Evolutionary conservation across 2,797 vertebrate genomes (phyloP).

Genomic region (Podarcis siculus): DNA sequence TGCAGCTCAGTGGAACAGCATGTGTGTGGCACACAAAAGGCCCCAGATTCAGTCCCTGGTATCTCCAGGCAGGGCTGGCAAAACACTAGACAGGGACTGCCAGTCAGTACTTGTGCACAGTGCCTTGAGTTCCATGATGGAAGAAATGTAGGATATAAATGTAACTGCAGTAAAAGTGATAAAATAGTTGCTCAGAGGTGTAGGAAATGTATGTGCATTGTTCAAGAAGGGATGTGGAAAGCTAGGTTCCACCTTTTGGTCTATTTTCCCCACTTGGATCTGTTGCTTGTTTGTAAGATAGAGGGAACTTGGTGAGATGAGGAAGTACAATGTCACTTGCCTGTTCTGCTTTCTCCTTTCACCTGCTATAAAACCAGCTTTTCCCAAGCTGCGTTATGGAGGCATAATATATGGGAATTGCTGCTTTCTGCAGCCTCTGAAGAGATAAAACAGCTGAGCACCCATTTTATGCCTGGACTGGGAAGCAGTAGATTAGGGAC

Average conservation of each 20-base stretch:
- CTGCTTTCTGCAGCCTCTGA: conserved; percentile 9
- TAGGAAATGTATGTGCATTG: neutral
- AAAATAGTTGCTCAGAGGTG: neutral
- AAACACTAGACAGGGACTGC: neutral
- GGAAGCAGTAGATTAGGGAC: conserved; percentile 10
- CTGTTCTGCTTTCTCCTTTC: neutral
- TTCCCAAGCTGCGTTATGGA: neutral
- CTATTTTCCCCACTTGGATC: neutral
- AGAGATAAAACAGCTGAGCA: conserved; percentile 5
- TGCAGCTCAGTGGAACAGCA: neutral
- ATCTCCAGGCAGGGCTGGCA: neutral
- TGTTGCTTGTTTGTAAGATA: neutral
- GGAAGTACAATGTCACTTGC: neutral
- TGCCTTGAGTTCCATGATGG: neutral
- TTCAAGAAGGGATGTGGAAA: neutral
- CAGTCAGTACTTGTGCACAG: neutral
- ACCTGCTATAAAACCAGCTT: neutral
- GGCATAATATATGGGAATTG: neutral
- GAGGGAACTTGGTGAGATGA: neutral
- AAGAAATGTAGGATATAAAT: neutral
- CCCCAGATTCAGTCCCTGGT: neutral
- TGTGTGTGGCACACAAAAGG: neutral
- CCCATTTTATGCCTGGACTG: conserved; percentile 7
- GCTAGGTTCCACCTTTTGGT: neutral
- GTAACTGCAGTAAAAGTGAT: neutral